Evolutionary conservation across 2,797 vertebrate genomes (phyloP), one percentile per base, ranked within the genome.

Genomic region (Gallinago solitaria): DNA sequence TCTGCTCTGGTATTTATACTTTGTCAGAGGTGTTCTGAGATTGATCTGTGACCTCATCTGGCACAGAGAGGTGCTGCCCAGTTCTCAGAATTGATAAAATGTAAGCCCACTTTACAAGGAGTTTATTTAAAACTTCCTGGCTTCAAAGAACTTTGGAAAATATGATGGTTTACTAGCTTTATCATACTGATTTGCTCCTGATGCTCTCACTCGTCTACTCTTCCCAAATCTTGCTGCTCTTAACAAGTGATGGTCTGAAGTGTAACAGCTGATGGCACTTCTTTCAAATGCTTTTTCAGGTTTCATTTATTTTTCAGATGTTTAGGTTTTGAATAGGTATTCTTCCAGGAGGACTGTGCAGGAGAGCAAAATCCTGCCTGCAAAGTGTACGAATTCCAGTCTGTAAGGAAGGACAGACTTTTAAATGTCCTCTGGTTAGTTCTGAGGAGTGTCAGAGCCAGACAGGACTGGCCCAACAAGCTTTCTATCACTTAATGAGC

Each of bases 21-120:
- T 94, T 92, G 94, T 96, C 80, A 95, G 85, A 93, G 87, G 92
- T 65, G 94, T 93, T 91, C 70, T 67, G 87, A 93, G 95, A 98
- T 96, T 96, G 93, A 92, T 86, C 84, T 70, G 89, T 98, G 97
- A 98, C 95, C 95, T 98, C 97, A 98, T 95, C 89, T 96, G 95
- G 89, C 77, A 63, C 6, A 57, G 65, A 93, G 87, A 96, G 61
- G 87, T 88, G 80, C 45, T 93, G 93, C 79, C 90, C 93, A 74
- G 77, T 96, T 96, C 92, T 94, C 78, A 75, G 92, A 91, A 95
- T 53, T 96, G 88, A 96, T 84, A 89, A 91, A 87, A 87, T 32
- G 32, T 75, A 94, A 93, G 59, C 54, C 69, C 14, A 43, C 39
- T 75, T 85, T 48, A 45, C 59, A 94, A 50, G 28, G 71, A 82